These are phyloP conservation scores for Brachionus manjavacas DNA, from an alignment of 1,140 invertebrate species.

Conservation along the genomic window DNA sequence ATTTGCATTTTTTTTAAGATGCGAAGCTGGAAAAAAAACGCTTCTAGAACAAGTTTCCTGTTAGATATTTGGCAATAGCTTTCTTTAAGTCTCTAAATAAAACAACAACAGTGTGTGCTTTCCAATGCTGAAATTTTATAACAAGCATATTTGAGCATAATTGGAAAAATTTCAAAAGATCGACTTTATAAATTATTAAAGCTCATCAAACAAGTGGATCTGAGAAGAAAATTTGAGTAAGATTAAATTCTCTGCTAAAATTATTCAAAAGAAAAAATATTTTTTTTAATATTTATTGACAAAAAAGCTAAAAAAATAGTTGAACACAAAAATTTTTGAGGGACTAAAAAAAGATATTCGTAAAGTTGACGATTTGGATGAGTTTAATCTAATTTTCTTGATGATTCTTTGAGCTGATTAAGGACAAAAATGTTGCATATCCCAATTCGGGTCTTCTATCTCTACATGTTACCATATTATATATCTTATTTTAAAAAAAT, in stretches of 20 bases:
- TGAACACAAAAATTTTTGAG: neutral
- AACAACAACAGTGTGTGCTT: neutral
- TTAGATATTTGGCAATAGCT: neutral
- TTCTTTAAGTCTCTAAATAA: neutral
- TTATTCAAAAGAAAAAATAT: too few relatives aligned
- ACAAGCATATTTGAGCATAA: too few relatives aligned
- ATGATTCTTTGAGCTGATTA: neutral
- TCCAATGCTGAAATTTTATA: too few relatives aligned
- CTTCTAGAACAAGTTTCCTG: neutral
- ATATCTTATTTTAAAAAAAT: neutral
- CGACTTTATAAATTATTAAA: too few relatives aligned
- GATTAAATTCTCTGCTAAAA: too few relatives aligned
- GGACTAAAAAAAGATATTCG: neutral
- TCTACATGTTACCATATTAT: slow-evolving; percentile 27
- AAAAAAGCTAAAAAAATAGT: neutral
- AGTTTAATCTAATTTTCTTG: neutral
- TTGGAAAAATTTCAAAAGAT: too few relatives aligned
- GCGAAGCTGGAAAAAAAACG: neutral
- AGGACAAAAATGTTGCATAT: slow-evolving; percentile 21
- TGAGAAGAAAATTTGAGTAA: too few relatives aligned
- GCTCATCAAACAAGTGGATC: too few relatives aligned
- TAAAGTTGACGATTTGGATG: neutral
- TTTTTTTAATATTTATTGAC: neutral
- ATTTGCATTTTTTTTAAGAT: neutral
- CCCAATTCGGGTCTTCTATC: slow-evolving; percentile 13